Base-by-base conservation (phyloP, 2,888 invertebrate genomes). In the Volucella inanis region DNA sequence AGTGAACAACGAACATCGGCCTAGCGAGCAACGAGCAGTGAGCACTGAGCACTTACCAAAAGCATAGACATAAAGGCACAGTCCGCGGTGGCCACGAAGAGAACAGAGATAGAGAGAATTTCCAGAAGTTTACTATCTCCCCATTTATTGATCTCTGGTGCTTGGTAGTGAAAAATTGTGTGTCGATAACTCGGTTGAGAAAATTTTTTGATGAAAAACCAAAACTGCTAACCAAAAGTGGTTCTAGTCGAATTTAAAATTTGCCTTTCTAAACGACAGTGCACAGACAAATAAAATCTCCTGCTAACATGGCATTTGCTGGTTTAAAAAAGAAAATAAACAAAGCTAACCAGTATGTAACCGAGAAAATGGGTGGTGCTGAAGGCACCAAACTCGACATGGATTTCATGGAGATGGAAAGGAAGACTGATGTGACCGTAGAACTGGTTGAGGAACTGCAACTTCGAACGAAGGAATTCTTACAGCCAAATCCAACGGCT, bases 281-380 rank as follows among this genome's bases (percentile, higher is more conserved):
- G 80, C 62, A 81, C 85, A 78, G 78, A 87, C 74, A 83, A 83
- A 71, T 74, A 82, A 83, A 70, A 47, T 75, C 39, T 43, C 62
- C n/a, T 71, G 31, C 38, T 14, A 89, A 88, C 88, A 99, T 99
- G 99, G 99, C 99, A 93, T 97, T 99, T 93, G 98, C 99, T 90
- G 99, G 99, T 89, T 94, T 99, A 89, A 98, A 98, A 93, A 99
- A 99, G 94, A 99, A 99, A 93, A 97, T 99, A 92, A 99, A 99
- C 94, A 99, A 99, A 94, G 99, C 99, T 89, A 99, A 99, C 94
- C 99, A 99, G 98, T 99, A 98, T 95, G 97, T 99, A 94, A 99
- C 98, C 92, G 99, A 99, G 93, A 99, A 99, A 94, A 99, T 99
- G 96, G 99, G 99, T 88, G 99, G 99, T 92, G 99, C 99, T 88